Evolutionary conservation across 2,797 vertebrate genomes (phyloP).

Genomic region (Ptychobarbus kaznakovi): DNA sequence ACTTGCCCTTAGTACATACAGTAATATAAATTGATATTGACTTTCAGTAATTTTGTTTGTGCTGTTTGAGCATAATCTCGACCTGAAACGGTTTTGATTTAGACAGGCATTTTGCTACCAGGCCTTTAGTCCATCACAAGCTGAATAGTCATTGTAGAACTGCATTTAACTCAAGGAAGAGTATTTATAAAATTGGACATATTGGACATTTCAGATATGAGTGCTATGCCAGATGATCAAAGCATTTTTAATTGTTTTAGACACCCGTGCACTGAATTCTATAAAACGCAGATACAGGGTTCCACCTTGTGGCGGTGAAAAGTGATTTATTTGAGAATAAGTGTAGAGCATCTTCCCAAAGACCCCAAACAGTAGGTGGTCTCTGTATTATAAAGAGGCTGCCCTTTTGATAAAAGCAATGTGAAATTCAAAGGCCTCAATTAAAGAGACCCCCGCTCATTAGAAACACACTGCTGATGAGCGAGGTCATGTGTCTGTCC

Average conservation of each 20-base stretch:
- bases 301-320: constrained; percentile 35
- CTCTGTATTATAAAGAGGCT: constrained; percentile 31
- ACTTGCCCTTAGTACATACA: neutral
- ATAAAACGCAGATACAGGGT: neutral
- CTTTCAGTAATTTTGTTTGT: neutral
- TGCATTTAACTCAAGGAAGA: neutral
- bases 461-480: constrained; percentile 5
- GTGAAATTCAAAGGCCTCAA: constrained; percentile 20
- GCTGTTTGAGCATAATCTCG: neutral
- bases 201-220: neutral
- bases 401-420: constrained; percentile 13
- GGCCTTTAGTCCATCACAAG: neutral
- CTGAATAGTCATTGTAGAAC: neutral
- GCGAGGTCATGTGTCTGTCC: neutral
- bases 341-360: neutral
- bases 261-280: neutral
- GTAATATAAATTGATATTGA: neutral
- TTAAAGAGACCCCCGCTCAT: constrained; percentile 25
- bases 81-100: neutral
- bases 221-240: neutral
- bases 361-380: constrained; percentile 9
- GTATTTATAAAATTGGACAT: too few relatives aligned
- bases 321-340: neutral
- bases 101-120: neutral
- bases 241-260: neutral